phyloP scores from a whole-genome alignment of 2,888 invertebrate species.

The Mythimna lalbum region DNA sequence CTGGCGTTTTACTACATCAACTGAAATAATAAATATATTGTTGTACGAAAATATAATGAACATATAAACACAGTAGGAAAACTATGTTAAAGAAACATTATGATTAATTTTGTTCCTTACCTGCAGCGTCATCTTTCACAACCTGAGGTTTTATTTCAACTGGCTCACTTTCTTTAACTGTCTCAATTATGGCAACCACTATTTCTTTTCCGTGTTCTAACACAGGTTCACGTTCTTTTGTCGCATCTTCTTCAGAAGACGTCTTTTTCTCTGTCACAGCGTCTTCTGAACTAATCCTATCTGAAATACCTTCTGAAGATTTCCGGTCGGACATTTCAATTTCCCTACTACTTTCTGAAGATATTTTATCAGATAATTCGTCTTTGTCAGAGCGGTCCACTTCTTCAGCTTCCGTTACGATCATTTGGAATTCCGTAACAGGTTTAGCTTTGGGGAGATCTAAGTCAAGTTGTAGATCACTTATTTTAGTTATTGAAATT shows the following conservation, averaged over 20 bases:
- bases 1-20: slow-evolving; percentile 80
- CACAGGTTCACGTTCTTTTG: slow-evolving; percentile 72
- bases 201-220: slow-evolving; percentile 68
- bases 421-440: slow-evolving; percentile 81
- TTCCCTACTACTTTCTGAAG: slow-evolving; percentile 88
- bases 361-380: slow-evolving; percentile 88
- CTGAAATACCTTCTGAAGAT: slow-evolving; percentile 89
- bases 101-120: slow-evolving; percentile 58
- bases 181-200: slow-evolving; percentile 61
- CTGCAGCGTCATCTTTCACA: slow-evolving; percentile 73
- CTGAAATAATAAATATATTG: slow-evolving; percentile 64
- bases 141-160: slow-evolving; percentile 68
- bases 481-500: slow-evolving; percentile 84
- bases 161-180: slow-evolving; percentile 69
- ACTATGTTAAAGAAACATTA: background rate
- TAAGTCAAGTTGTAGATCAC: slow-evolving; percentile 80
- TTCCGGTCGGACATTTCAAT: slow-evolving; percentile 88
- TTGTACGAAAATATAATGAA: too few relatives aligned
- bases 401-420: slow-evolving; percentile 89
- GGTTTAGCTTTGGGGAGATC: slow-evolving; percentile 79
- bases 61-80: background rate
- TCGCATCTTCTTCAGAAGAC: slow-evolving; percentile 85
- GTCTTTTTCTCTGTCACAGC: slow-evolving; percentile 89
- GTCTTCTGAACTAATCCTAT: slow-evolving; percentile 88
- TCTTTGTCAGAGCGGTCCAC: slow-evolving; percentile 86